Conservation (phyloP, 2,113 vertebrate species). For the Aptenodytes forsteri region DNA sequence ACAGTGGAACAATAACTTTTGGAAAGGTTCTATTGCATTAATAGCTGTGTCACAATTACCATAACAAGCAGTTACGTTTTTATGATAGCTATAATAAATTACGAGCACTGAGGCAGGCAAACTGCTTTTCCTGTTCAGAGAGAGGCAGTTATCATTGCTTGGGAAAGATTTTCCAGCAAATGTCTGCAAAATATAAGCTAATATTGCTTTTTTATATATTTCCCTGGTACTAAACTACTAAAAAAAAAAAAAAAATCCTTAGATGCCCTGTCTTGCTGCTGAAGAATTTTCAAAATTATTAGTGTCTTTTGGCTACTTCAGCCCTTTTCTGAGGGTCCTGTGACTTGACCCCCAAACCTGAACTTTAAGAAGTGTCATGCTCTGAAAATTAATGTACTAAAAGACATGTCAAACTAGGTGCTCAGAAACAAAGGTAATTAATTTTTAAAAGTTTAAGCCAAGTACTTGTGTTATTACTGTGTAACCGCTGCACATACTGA, state of each 20-base stretch:
- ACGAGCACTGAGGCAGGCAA: background rate
- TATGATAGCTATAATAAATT: slow-evolving; percentile 20
- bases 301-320: background rate
- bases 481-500: background rate
- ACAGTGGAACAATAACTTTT: slow-evolving; percentile 11
- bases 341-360: background rate
- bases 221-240: background rate
- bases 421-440: background rate
- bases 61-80: slow-evolving; percentile 10
- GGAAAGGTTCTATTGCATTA: slow-evolving; percentile 25
- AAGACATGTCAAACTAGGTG: background rate
- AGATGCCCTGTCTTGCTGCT: background rate
- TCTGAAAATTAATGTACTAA: background rate
- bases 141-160: background rate
- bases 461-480: background rate
- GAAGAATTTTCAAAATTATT: background rate
- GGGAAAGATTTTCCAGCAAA: background rate
- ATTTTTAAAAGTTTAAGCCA: background rate
- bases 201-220: background rate
- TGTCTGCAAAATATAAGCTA: background rate
- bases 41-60: slow-evolving; percentile 34
- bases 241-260: background rate
- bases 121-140: background rate
- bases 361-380: background rate
- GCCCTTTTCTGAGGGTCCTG: background rate